phyloP scores from a whole-genome alignment of 2,113 vertebrate species.

The Penelope pileata region DNA sequence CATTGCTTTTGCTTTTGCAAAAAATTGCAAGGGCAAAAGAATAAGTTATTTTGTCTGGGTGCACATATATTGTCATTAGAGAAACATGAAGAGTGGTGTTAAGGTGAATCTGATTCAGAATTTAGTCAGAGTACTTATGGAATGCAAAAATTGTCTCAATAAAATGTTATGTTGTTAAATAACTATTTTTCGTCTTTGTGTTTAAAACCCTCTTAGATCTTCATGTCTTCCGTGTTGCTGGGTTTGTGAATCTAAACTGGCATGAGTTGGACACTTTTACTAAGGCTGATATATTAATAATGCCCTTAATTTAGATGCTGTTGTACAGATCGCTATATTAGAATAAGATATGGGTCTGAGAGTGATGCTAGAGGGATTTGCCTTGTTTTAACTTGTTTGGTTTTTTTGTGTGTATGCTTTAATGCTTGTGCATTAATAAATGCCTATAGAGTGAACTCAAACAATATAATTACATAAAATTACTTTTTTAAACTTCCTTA shows the following conservation, averaged over 20 bases:
- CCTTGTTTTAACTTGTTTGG: neutral
- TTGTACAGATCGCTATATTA: neutral
- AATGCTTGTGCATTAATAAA: neutral
- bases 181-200: neutral
- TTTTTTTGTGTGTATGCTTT: neutral
- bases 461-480: neutral
- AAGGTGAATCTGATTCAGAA: neutral
- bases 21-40: neutral
- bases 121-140: neutral
- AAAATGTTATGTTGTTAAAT: neutral
- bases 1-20: neutral
- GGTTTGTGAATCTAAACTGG: neutral
- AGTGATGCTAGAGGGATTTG: neutral
- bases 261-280: neutral
- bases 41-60: neutral
- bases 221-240: neutral
- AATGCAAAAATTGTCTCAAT: neutral
- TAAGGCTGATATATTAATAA: neutral
- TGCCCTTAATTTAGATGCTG: neutral
- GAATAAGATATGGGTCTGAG: neutral
- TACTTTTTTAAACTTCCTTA: neutral
- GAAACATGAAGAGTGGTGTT: neutral
- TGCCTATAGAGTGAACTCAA: neutral
- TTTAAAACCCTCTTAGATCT: neutral
- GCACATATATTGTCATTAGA: neutral